Evolutionary conservation across 2,113 vertebrate genomes (phyloP), one percentile per base, ranked within the genome.

Genomic region (Lepisosteus oculatus): DNA sequence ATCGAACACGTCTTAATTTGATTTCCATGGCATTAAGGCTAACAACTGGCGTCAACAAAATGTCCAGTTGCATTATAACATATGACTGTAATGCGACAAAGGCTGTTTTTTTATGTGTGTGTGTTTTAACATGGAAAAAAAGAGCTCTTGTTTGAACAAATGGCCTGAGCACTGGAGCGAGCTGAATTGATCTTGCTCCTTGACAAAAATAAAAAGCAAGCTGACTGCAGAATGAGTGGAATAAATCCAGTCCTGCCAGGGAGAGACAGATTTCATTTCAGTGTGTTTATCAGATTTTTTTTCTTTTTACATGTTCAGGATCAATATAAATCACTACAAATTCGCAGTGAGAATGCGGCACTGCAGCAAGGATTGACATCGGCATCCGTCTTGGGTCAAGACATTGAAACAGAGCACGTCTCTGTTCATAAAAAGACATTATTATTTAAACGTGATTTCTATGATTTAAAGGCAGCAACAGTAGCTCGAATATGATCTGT

Each of bases 21-120:
- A 89, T 88, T 90, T 88, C 84, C 86, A 85, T 84, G 78, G 76
- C 88, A 88, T 89, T 88, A 88, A 77, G 78, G 59, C 74, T 74
- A 72, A 73, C 78, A 75, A 74, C 77, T 86, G 83, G 88, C 85
- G 78, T 87, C 86, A 87, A 80, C 79, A 69, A 79, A 70, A 57
- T 61, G 55, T 62, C 54, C 80, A 88, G 75, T 82, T 84, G 43
- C 8, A 54, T 45, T 43, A 15, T 8, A 43, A 68, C 56, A 43
- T 11, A 44, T 43, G 45, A 45, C 57, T 45, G 45, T n/a, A n/a
- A 29, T 29, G 29, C 29, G 29, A 29, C 29, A 29, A 29, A 51
- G 47, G 47, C 47, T 67, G 17, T 51, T 41, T 15, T n/a, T 9
- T 13, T 66, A n/a, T n/a, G 8, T 66, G 64, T 47, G 43, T n/a